Conservation (phyloP, 2,888 invertebrate genomes). For the Dolichomitus sp. region DNA sequence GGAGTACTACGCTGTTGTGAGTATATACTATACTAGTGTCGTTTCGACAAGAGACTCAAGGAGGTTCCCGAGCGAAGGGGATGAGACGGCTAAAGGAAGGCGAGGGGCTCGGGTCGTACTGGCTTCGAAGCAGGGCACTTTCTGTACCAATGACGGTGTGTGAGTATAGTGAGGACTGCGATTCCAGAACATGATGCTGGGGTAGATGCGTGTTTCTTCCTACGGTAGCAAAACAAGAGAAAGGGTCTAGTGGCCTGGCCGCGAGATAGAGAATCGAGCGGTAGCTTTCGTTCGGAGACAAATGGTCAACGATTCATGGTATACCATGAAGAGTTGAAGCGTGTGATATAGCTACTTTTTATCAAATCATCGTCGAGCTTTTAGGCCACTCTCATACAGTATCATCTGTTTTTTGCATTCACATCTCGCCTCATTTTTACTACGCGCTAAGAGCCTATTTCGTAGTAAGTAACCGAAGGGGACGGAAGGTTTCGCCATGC, state of each 20-base stretch:
- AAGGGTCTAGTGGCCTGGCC: background rate
- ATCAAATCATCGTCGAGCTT: conserved; percentile 15
- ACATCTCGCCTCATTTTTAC: background rate
- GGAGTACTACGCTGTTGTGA: conserved; percentile 17
- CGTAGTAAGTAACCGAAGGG: background rate
- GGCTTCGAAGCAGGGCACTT: background rate
- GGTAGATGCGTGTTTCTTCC: background rate
- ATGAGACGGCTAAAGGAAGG: background rate
- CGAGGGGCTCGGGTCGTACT: background rate
- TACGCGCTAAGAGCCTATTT: conserved; percentile 1
- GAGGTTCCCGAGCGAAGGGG: background rate
- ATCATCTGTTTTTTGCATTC: conserved; percentile 3
- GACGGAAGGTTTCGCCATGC: background rate
- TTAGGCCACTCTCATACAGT: background rate
- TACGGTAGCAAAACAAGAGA: background rate
- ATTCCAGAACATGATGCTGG: background rate
- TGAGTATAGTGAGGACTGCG: background rate
- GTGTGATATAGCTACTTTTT: conserved; percentile 7
- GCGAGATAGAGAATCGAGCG: background rate
- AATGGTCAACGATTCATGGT: conserved; percentile 44
- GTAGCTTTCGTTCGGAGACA: background rate
- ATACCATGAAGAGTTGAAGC: background rate
- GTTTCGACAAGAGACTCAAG: conserved; percentile 8
- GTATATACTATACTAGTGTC: background rate
- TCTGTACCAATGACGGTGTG: background rate